Evolutionary conservation across 1,140 invertebrate species (phyloP).

Genomic region (Drosophila arawakana): DNA sequence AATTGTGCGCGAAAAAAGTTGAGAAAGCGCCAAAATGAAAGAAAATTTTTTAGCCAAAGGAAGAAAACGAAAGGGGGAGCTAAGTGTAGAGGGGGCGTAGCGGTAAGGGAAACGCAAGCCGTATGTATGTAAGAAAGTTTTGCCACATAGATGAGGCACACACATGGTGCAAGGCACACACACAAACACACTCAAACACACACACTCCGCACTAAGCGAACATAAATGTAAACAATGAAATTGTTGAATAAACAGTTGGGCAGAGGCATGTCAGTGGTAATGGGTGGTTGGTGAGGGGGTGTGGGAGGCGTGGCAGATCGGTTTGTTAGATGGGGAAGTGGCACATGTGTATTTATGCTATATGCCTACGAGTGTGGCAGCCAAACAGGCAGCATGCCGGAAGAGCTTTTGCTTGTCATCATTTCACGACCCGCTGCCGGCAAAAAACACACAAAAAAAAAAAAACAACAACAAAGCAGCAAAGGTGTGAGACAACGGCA

Average conservation of each 20-base stretch:
- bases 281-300: background rate
- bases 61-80: conserved; percentile 17
- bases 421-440: conserved; percentile 71
- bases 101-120: conserved; percentile 26
- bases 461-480: conserved; percentile 2
- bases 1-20: conserved; percentile 79
- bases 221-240: conserved; percentile 83
- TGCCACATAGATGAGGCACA: conserved; percentile 53
- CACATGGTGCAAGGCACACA: conserved; percentile 31
- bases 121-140: conserved; percentile 62
- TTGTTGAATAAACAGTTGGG: conserved; percentile 72
- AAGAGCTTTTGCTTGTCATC: conserved; percentile 82
- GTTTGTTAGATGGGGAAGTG: background rate
- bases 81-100: conserved; percentile 17
- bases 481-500: conserved; percentile 81
- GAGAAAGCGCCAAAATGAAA: conserved; percentile 57
- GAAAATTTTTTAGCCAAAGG: conserved; percentile 32
- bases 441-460: background rate
- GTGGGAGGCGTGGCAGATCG: too few species aligned
- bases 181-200: too few species aligned
- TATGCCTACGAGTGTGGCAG: conserved; percentile 38
- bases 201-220: conserved; percentile 30
- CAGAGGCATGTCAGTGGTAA: background rate
- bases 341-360: conserved; percentile 26
- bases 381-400: conserved; percentile 64